Conservation (phyloP, 2,113 vertebrate species). For the Cranoglanis bouderius region DNA sequence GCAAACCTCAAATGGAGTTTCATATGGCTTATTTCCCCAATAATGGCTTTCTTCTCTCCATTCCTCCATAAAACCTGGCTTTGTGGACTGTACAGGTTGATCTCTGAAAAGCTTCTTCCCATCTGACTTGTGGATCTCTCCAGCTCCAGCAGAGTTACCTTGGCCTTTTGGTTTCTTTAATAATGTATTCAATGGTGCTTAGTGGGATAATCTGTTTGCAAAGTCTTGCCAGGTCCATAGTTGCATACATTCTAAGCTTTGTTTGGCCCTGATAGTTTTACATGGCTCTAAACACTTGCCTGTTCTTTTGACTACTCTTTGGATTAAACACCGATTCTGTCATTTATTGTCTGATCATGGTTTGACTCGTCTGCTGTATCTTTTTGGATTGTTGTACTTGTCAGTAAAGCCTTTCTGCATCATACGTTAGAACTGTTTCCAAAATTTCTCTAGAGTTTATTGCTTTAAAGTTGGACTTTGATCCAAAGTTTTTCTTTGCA, state of each 20-base stretch:
- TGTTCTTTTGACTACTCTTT: neutral
- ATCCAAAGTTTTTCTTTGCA: neutral
- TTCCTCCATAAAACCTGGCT: neutral
- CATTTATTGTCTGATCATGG: neutral
- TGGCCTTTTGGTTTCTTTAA: neutral
- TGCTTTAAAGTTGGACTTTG: neutral
- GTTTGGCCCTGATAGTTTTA: neutral
- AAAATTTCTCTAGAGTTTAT: neutral
- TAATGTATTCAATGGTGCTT: neutral
- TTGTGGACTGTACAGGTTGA: neutral
- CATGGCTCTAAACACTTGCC: neutral
- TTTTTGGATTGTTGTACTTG: neutral
- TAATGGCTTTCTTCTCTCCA: neutral
- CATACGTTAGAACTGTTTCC: neutral
- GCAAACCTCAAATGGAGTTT: neutral
- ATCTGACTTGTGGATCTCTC: neutral
- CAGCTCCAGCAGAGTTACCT: neutral
- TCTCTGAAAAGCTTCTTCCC: neutral
- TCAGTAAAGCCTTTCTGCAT: neutral
- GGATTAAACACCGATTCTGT: neutral
- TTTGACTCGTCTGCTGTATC: neutral
- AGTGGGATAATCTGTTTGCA: neutral
- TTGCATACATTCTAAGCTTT: neutral
- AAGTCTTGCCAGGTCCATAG: neutral
- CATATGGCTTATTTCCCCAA: neutral